A percentile compares a stretch with the other conserved stretches of the same genome.
phyloP scores from a whole-genome alignment of 2,888 invertebrate species.

The Callimorpha dominula region DNA sequence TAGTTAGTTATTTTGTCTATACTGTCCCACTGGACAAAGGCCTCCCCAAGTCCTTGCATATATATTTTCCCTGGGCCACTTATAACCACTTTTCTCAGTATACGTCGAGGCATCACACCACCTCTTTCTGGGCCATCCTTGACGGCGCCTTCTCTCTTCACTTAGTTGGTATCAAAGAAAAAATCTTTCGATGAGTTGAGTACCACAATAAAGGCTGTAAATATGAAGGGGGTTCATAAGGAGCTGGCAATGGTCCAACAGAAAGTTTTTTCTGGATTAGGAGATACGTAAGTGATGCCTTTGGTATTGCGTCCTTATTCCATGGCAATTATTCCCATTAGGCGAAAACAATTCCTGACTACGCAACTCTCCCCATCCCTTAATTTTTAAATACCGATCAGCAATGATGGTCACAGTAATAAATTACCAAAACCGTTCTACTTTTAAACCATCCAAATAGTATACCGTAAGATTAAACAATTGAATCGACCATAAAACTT shows the following conservation, averaged over 20 bases:
- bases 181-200: not conserved
- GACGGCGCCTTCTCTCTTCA: too few species aligned
- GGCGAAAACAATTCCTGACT: not conserved
- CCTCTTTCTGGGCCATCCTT: not conserved
- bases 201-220: not conserved
- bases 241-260: too few species aligned
- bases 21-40: too few species aligned
- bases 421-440: not conserved
- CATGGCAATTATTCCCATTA: not conserved
- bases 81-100: too few species aligned
- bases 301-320: not conserved
- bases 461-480: constrained; percentile 7
- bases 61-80: too few species aligned
- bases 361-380: not conserved
- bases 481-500: constrained; percentile 27
- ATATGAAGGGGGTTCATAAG: not conserved
- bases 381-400: not conserved
- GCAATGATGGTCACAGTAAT: not conserved
- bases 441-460: not conserved
- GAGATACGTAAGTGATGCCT: too few species aligned
- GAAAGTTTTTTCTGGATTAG: too few species aligned
- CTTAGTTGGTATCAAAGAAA: too few species aligned
- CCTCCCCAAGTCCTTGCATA: too few species aligned
- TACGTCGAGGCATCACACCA: not conserved
- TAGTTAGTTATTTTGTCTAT: too few species aligned